Conservation (phyloP, 1,140 invertebrate species). For the Propsilocerus akamusi region DNA sequence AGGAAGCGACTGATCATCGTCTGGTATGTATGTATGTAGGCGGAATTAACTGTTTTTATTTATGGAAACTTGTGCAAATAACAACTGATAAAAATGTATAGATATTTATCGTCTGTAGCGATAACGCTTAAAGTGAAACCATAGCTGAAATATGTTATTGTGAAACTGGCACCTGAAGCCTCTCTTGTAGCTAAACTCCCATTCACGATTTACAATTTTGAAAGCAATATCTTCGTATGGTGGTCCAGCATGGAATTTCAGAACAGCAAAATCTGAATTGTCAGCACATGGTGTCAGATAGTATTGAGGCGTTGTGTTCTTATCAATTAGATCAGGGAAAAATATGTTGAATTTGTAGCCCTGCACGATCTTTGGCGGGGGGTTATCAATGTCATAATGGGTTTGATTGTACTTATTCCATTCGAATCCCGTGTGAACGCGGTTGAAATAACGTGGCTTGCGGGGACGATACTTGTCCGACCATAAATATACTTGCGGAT, state of each 20-base stretch:
- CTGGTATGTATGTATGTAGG: conserved; percentile 20
- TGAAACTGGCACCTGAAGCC: conserved; percentile 98
- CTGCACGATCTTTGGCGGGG: conserved; percentile 98
- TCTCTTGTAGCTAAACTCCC: conserved; percentile 97
- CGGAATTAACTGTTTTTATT: not conserved
- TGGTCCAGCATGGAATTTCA: conserved; percentile 90
- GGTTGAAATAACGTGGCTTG: conserved; percentile 96
- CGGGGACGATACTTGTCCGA: conserved; percentile 94
- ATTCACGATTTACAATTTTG: conserved; percentile 97
- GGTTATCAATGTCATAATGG: conserved; percentile 99
- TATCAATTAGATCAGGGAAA: conserved; percentile 97
- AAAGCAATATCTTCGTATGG: conserved; percentile 99
- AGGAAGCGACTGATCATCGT: conserved; percentile 26
- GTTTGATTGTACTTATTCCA: conserved; percentile 99
- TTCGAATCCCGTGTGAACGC: conserved; percentile 91
- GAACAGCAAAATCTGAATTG: conserved; percentile 86
- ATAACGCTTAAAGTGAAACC: conserved; percentile 98
- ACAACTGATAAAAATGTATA: not conserved
- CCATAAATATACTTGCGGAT: conserved; percentile 84
- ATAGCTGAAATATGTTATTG: conserved; percentile 98
- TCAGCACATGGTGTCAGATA: conserved; percentile 80
- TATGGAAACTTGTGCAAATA: not conserved
- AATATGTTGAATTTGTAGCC: conserved; percentile 99
- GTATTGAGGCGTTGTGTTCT: conserved; percentile 84
- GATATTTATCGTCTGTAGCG: conserved; percentile 69